These are phyloP conservation scores for Homalodisca vitripennis DNA, from an alignment of 1,140 invertebrate species.

Conservation along the genomic window DNA sequence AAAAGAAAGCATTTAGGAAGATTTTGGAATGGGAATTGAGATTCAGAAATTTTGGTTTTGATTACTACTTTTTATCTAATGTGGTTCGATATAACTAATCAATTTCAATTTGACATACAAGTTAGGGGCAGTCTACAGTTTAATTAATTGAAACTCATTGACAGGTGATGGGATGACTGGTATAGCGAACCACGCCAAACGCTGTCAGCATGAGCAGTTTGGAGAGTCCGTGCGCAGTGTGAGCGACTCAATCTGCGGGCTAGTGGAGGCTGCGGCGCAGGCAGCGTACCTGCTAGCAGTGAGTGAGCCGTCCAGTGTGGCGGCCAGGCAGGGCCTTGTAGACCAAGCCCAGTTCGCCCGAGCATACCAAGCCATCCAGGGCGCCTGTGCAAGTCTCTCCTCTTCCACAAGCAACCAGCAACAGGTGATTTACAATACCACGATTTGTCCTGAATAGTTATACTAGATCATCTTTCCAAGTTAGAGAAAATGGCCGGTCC, in stretches of 20 bases:
- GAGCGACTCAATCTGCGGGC: slow-evolving; percentile 82
- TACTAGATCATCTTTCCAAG: no score
- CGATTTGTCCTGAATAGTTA: no score
- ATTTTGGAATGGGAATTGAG: no score
- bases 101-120: no score
- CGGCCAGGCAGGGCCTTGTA: slow-evolving; percentile 87
- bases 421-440: no score
- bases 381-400: slow-evolving; percentile 78
- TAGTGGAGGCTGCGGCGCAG: slow-evolving; percentile 93
- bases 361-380: slow-evolving; percentile 85
- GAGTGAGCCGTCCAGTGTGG: slow-evolving; percentile 85
- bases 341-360: slow-evolving; percentile 88
- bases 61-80: no score
- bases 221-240: slow-evolving; percentile 82
- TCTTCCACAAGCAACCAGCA: slow-evolving; percentile 78
- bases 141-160: no score
- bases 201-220: slow-evolving; percentile 84
- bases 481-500: no score
- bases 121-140: no score
- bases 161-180: slow-evolving; percentile 89
- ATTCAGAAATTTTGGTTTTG: no score
- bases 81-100: no score
- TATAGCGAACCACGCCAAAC: slow-evolving; percentile 89
- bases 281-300: slow-evolving; percentile 93
- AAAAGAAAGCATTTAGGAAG: no score